A percentile compares a stretch with the other conserved stretches of the same genome.
These are phyloP conservation scores for Garrulus glandarius DNA, from an alignment of 2,797 vertebrate species.

Conservation along the genomic window DNA sequence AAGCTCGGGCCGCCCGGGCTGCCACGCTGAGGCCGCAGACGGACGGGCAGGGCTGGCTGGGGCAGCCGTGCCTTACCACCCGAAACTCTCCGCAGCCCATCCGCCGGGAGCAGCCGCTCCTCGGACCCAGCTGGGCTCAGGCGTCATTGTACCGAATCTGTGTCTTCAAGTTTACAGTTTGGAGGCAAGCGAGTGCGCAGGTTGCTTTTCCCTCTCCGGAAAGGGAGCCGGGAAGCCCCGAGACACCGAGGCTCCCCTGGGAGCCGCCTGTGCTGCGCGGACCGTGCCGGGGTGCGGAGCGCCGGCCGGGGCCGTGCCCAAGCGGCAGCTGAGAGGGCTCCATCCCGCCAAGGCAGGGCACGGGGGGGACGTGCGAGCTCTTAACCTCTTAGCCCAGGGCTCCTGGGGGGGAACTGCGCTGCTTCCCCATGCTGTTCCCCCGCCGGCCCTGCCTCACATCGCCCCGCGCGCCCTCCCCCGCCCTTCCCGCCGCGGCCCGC, in stretches of 20 bases:
- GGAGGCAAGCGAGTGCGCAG: background rate
- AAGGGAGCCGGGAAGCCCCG: background rate
- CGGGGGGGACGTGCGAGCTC: accelerated
- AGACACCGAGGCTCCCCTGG: background rate
- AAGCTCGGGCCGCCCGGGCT: too few relatives aligned
- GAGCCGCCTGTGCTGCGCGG: background rate
- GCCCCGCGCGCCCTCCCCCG: background rate
- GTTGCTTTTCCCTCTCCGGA: background rate
- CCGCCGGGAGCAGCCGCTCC: background rate
- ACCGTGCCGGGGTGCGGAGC: background rate
- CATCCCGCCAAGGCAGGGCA: background rate
- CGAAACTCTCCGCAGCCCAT: background rate
- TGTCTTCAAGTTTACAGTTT: background rate
- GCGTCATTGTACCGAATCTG: too few relatives aligned
- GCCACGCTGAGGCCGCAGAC: background rate
- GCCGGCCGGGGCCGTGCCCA: background rate
- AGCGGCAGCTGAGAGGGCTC: background rate
- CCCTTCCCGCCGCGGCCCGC: background rate
- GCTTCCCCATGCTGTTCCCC: too few relatives aligned
- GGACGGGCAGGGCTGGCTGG: background rate
- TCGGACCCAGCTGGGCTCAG: background rate
- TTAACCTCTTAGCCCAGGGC: too few relatives aligned
- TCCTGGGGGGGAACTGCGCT: accelerated
- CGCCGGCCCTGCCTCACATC: accelerated
- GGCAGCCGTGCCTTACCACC: background rate